Evolutionary conservation across 2,797 vertebrate genomes (phyloP), one percentile per base, ranked within the genome.

Genomic region (Delichon dasypus): DNA sequence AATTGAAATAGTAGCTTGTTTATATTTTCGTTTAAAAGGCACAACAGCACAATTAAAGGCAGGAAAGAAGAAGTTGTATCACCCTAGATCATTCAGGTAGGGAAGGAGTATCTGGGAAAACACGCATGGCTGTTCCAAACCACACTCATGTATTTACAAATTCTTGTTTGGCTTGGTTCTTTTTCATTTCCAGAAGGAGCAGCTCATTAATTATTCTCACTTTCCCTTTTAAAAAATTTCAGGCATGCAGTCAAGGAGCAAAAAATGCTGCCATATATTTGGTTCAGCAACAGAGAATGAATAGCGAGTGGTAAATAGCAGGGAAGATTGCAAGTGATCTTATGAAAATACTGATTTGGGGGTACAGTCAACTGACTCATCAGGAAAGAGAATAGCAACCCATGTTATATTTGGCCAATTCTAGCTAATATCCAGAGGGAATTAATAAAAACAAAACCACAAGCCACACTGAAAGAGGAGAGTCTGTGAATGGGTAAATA

Each of bases 241-340:
- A 73, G 81, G 76, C 76, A 58, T 75, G 57, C 68, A 95, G n/a
- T 89, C 81, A 58, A 82, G 27, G 55, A 45, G 14, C 14, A 66
- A 87, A 88, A 70, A 44, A 0, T 54, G 38, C 54, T 71, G 65
- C 87, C 78, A 45, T 91, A 65, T 81, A 72, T 85, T 95, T 92
- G 88, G 78, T 68, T 73, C 60, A 77, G 47, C 57, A 92, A 23
- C 19, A 10, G 54, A 61, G 44, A 66, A 83, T 50, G 84, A 95
- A 90, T 89, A 85, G 57, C 57, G 74, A 93, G 82, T 19, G 66
- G 81, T 85, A 90, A 95, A 92, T 75, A 93, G 81, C 38, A 60
- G 85, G 57, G 85, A 91, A 91, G 78, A 58, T 83, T 71, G 72
- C 34, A 94, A 93, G 58, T 44, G 88, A 83, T 67, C 50, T 79